Base-by-base conservation (phyloP, 1,140 invertebrate genomes). In the Amyelois transitella region DNA sequence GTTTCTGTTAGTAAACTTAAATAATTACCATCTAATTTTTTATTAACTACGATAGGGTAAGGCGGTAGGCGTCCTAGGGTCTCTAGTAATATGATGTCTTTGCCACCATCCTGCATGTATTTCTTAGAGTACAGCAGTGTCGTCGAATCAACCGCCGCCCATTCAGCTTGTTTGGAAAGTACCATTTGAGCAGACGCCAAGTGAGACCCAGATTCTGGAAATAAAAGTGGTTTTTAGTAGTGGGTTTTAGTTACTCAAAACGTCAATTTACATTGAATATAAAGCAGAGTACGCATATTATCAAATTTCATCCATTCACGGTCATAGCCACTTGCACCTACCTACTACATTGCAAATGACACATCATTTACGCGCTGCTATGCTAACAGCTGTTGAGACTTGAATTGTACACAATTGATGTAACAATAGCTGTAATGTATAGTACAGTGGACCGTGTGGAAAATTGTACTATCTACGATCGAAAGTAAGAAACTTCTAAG, bases 141-240 rank as follows among this genome's bases (percentile, higher is more conserved):
- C 38, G 90, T 91, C 1, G 92, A 91, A 76, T 92, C 91, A 12
- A 93, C 89, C 18, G 91, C 89, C 12, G 92, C 90, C 68, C 90
- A 91, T 61, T 92, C 91, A 10, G 89, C 91, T 80, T 90, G 88
- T 65, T 91, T 91, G 18, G 88, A 81, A 52, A 91, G 67, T 4
- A 93, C 91, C 90, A 91, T 92, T 71, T 91, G 86, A 44, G 92
- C 89, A 18, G 91, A 91, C 38, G 89, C 85, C 55, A 92, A 83
- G 76, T 93, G 91, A 38, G 91, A 91, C 49, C 90, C 90, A 62
- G 90, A 90, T 77, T 75, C 89, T 91, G 71, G 55, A 69, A 67
- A 59, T 32, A 63, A 67, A 63, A 56, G 43, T 32, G 43, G 28
- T 45, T 51, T 22, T 52, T n/a, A n/a, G 48, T 51, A 43, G 21